Evolutionary conservation across 2,113 vertebrate genomes (phyloP).

Genomic region (Python bivittatus): DNA sequence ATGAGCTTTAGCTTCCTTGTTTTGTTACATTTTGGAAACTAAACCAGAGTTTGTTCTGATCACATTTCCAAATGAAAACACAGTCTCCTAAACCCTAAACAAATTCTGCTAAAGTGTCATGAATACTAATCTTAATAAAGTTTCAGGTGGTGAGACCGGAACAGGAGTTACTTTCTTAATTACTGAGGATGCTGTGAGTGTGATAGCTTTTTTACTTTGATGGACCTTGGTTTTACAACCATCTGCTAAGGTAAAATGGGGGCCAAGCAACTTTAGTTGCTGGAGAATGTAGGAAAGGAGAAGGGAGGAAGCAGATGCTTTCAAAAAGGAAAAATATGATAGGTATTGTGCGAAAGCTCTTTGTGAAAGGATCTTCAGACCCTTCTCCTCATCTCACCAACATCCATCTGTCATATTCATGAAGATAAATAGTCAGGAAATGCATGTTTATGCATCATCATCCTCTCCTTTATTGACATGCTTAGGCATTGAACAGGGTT

Average conservation of each 20-base stretch:
- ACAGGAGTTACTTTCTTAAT: not conserved
- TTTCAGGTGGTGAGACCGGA: not conserved
- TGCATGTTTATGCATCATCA: too few species aligned
- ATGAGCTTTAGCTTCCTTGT: not conserved
- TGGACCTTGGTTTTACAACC: not conserved
- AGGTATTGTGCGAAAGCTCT: not conserved
- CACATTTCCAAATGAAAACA: not conserved
- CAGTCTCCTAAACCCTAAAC: not conserved
- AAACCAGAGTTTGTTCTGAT: not conserved
- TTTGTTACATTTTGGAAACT: not conserved
- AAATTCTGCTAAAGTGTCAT: not conserved
- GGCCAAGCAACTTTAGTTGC: not conserved
- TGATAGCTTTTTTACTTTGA: not conserved
- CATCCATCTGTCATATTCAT: too few species aligned
- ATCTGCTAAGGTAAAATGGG: not conserved
- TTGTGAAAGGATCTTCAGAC: too few species aligned
- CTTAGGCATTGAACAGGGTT: too few species aligned
- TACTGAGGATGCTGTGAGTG: not conserved
- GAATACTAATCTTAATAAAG: not conserved
- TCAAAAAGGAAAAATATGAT: not conserved
- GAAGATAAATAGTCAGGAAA: too few species aligned
- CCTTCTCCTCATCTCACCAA: too few species aligned
- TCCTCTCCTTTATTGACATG: too few species aligned
- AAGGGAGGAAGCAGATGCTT: not conserved
- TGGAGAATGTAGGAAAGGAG: not conserved